A percentile compares a stretch with the other conserved stretches of the same genome.
phyloP scores from a whole-genome alignment of 2,797 vertebrate genomes.

The Neoniphon sammara region DNA sequence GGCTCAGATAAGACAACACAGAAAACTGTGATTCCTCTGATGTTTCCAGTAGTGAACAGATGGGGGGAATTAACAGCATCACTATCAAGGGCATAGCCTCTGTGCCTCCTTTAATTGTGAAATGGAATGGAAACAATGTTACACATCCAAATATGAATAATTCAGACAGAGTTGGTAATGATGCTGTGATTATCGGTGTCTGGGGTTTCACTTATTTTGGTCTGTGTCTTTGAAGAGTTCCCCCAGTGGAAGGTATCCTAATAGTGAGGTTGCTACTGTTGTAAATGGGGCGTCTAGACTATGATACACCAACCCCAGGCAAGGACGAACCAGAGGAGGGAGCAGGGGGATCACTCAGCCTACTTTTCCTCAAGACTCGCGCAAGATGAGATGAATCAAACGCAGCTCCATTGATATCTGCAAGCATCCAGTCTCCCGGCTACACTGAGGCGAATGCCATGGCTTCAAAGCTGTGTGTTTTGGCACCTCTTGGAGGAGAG shows the following conservation, averaged over 20 bases:
- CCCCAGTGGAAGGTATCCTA: constrained; percentile 43
- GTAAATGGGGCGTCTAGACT: constrained; percentile 66
- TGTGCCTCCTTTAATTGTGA: background rate
- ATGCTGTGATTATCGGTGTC: constrained; percentile 27
- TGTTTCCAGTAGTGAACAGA: background rate
- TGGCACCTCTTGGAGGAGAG: constrained; percentile 20
- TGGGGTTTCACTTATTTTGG: constrained; percentile 43
- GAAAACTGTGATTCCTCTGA: background rate
- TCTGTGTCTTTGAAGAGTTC: constrained; percentile 50
- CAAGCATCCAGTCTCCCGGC: constrained; percentile 46
- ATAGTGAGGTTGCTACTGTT: constrained; percentile 45
- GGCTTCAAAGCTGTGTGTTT: constrained; percentile 22
- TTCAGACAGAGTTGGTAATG: constrained; percentile 31
- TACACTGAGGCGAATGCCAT: constrained; percentile 33
- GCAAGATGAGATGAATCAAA: constrained; percentile 56
- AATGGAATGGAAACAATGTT: constrained; percentile 13
- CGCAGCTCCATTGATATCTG: constrained; percentile 47
- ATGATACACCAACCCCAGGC: constrained; percentile 58
- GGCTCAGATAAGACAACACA: background rate
- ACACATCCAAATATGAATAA: constrained; percentile 21
- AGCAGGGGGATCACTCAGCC: constrained; percentile 55
- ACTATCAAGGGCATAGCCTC: constrained; percentile 16
- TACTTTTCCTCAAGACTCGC: constrained; percentile 64
- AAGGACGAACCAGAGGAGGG: constrained; percentile 59
- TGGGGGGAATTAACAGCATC: background rate